Base-by-base conservation (phyloP, 2,797 vertebrate genomes). In the Artibeus jamaicensis region DNA sequence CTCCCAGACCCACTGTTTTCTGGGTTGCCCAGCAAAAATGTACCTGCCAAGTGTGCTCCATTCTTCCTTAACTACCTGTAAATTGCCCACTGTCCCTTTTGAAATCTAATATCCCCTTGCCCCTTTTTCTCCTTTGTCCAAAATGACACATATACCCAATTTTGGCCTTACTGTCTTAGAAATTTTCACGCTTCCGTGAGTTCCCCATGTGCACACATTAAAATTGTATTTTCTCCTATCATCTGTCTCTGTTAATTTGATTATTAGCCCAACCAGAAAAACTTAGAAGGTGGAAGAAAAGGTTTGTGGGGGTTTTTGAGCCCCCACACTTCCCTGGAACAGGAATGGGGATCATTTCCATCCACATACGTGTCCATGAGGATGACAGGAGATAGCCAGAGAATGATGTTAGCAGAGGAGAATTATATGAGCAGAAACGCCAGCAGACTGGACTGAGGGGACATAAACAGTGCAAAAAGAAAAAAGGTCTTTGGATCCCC, bases 351-450 rank as follows among this genome's bases (percentile, higher is more conserved):
- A 62, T 92, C 44, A 53, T 87, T 73, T 94, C 55, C 55, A 89
- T 82, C 88, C 88, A 76, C 50, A 70, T 16, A 62, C 22, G 89
- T 21, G 42, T 21, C 73, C 62, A 55, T 5, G 37, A 84, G 68
- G 46, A 94, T 73, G 81, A 82, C 22, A 77, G 46, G 39, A 68
- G 59, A 39, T 62, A 77, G 11, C 53, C 19, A 21, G 83, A 55
- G 59, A 77, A 93, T 57, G 65, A 67, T n/a, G 77, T 71, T 71
- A 88, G 39, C 70, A 79, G 57, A 81, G 85, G 32, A 93, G 34
- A 96, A 87, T 71, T 76, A 74, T 24, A 68, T 18, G 85, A 37
- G 48, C 78, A 96, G 53, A 95, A 93, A 92, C 12, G 24, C 62
- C 79, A 29, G 39, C 29, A n/a, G 34, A 71, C 57, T 88, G 62